Conservation (phyloP, 1,140 invertebrate genomes). For the Neotoxoptera formosana region DNA sequence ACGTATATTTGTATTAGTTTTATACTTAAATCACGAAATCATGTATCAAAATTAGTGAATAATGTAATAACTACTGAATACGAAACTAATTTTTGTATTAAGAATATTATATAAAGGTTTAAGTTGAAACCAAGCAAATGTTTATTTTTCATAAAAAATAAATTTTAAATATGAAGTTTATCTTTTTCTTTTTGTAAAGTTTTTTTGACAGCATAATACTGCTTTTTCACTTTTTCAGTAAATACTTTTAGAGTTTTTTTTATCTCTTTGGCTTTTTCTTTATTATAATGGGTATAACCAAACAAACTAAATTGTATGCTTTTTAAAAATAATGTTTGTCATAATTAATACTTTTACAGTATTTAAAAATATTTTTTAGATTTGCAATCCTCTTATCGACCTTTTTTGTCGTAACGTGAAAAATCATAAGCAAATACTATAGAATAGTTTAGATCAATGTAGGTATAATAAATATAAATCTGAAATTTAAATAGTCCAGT, state of each 20-base stretch:
- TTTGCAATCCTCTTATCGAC: neutral
- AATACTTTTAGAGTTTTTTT: conserved; percentile 5
- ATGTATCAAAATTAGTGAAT: too few species aligned
- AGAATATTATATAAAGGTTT: neutral
- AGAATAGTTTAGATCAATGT: neutral
- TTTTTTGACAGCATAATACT: neutral
- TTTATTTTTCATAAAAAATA: neutral
- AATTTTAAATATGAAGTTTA: neutral
- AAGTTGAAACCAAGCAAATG: neutral
- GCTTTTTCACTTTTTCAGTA: neutral
- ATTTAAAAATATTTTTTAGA: neutral
- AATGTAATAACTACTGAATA: neutral
- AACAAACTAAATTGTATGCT: neutral
- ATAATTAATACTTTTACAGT: neutral
- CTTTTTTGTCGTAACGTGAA: neutral
- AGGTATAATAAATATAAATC: neutral
- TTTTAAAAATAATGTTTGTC: neutral
- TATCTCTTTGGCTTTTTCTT: neutral
- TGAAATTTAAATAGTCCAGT: neutral
- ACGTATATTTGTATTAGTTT: too few species aligned
- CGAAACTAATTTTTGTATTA: neutral
- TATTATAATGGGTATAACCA: neutral
- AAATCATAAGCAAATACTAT: neutral
- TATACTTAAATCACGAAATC: too few species aligned
- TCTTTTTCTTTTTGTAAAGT: neutral